Evolutionary conservation across 2,113 vertebrate species (phyloP), one percentile per base, ranked within the genome.

Genomic region (Cyprinodon tularosa): DNA sequence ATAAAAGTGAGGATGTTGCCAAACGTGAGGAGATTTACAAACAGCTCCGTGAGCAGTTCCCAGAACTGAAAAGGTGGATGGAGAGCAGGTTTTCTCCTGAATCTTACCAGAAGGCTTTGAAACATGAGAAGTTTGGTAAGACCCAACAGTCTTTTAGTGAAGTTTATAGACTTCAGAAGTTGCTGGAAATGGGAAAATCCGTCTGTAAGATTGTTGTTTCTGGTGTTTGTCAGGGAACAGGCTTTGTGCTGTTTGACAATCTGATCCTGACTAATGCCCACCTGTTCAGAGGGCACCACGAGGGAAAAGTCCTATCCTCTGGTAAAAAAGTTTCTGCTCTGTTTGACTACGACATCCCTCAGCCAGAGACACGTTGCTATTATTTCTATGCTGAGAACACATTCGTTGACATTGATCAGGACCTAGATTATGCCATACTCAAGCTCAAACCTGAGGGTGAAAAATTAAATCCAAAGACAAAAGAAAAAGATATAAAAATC

Each of bases 181-280:
- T 88, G 60, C 4, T 81, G 0, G 0, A 68, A 57, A 44, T 62
- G 57, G 60, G 80, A 2, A 4, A 76, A 3, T 85, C 83, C 0
- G 75, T 88, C 3, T 83, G 83, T 20, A 82, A 77, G 62, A 0
- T 84, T 1, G 0, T 3, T 45, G 36, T 83, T 39, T 0, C 0
- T 1, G 0, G 8, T 17, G 0, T 4, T 29, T 0, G 0, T n/a
- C 0, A 0, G 4, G 86, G 84, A 44, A 74, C 86, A 3, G 86
- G 72, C 11, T 88, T 88, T 0, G 76, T 88, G 44, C 13, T 86
- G 36, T 68, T 81, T 60, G 66, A 70, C 5, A 68, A 60, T 36
- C 71, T 53, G 1, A 62, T 88, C 53, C 29, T 88, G 63, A 88
- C 86, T 0, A 84, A 47, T 0, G 78, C 83, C n/a, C 86, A 86